Evolutionary conservation across 2,888 invertebrate genomes (phyloP).

Genomic region (Synergus japonicus): DNA sequence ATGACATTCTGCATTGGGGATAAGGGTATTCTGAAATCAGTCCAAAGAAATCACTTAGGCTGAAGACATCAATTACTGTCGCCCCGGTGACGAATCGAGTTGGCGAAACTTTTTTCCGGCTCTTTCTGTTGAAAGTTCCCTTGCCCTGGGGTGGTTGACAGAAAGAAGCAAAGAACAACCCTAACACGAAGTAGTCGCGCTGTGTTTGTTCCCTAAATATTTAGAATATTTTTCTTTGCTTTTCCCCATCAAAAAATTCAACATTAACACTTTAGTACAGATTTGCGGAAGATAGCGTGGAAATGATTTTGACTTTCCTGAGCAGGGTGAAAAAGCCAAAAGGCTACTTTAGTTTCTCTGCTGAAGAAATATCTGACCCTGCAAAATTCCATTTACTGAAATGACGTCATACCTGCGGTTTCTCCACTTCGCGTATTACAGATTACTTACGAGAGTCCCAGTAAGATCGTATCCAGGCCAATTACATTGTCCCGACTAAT

Average conservation of each 20-base stretch:
- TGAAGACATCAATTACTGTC: slow-evolving; percentile 55
- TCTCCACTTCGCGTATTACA: not conserved
- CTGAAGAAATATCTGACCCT: not conserved
- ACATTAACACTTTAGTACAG: not conserved
- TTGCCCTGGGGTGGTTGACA: slow-evolving; percentile 32
- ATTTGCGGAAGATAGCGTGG: not conserved
- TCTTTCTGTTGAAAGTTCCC: slow-evolving; percentile 18
- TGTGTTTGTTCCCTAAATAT: slow-evolving; percentile 60
- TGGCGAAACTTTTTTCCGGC: slow-evolving; percentile 41
- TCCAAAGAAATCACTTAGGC: slow-evolving; percentile 47
- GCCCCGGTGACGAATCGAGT: slow-evolving; percentile 52
- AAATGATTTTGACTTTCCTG: not conserved
- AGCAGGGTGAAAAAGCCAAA: not conserved
- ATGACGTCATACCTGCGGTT: slow-evolving; percentile 6
- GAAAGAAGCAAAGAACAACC: slow-evolving; percentile 22
- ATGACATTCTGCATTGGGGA: not conserved
- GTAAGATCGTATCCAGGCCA: slow-evolving; percentile 38
- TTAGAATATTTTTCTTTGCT: slow-evolving; percentile 56
- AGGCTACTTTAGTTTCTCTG: not conserved
- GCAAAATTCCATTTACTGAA: not conserved
- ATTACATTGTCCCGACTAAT: slow-evolving; percentile 17
- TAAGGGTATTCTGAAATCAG: slow-evolving; percentile 4
- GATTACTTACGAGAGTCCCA: slow-evolving; percentile 29
- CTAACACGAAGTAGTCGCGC: slow-evolving; percentile 39
- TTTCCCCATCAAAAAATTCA: not conserved